Percentiles rank a stretch among this genome's conserved stretches.
Evolutionary conservation across 1,140 invertebrate genomes (phyloP).

Genomic region (Diorhabda sublineata): DNA sequence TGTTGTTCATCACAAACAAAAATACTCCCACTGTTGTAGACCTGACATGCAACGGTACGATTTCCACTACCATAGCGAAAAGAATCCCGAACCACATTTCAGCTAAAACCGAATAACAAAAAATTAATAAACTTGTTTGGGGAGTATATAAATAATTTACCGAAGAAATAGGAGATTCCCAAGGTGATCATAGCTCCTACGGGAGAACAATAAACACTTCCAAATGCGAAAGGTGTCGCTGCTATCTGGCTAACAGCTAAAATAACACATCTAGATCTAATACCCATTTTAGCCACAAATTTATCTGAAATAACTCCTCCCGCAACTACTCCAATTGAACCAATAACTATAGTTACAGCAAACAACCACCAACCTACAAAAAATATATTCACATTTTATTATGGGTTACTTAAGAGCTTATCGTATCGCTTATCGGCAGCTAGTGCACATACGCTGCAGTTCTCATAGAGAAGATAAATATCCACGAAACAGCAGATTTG

Average conservation of each 20-base stretch:
- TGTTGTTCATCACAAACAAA: constrained; percentile 87
- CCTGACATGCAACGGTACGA: constrained; percentile 73
- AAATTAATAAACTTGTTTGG: constrained; percentile 12
- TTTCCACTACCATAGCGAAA: constrained; percentile 83
- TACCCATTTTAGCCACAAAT: constrained; percentile 81
- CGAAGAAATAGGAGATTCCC: constrained; percentile 80
- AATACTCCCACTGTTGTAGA: constrained; percentile 83
- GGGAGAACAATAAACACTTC: constrained; percentile 79
- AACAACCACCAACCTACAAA: constrained; percentile 70
- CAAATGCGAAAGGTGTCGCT: constrained; percentile 83
- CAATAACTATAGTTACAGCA: constrained; percentile 79
- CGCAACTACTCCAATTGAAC: constrained; percentile 79
- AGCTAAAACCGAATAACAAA: constrained; percentile 54
- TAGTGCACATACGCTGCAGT: too few relatives aligned
- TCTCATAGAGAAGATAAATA: too few relatives aligned
- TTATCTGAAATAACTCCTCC: constrained; percentile 87
- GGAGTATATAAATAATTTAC: constrained; percentile 50
- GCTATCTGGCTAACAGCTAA: constrained; percentile 80
- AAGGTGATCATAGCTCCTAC: constrained; percentile 81
- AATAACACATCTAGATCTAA: constrained; percentile 77
- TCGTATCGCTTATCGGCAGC: too few relatives aligned
- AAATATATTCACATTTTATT: not conserved
- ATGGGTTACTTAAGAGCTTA: too few relatives aligned
- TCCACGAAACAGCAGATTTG: too few relatives aligned
- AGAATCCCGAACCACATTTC: constrained; percentile 93